Base-by-base conservation (phyloP, 2,888 invertebrate species). In the Heliconius ethilla region DNA sequence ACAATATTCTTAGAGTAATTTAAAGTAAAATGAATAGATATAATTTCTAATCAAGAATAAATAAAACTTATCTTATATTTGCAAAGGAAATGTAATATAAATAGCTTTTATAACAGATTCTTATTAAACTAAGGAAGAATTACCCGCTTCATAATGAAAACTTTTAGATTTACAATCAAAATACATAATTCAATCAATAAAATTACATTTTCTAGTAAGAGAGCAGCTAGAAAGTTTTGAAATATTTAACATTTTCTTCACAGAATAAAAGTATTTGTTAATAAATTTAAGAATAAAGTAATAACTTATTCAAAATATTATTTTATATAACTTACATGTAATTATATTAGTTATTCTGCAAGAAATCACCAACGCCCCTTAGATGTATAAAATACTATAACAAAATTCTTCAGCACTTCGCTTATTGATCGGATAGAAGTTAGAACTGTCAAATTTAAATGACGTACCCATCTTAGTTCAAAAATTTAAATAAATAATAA, bases 361-460 rank as follows among this genome's bases (percentile, higher is more conserved):
- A 25, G 70, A 72, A 55, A n/a, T 29, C 72, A 72, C 33, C 72
- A 59, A 72, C 72, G 72, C 72, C 72, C 72, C 72, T 72, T 37
- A 59, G 37, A 72, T 59, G n/a, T 72, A 72, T 37, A 37, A 59
- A 27, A 15, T 72, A 72, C n/a, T 55, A 33, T 72, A 33, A 37
- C 15, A 15, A 59, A 59, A 59, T 10, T 70, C 29, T 11, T 59
- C 15, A 33, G 15, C 59, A 37, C 33, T 59, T 59, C 59, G 59
- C 55, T 55, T 76, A 76, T 76, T 76, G 76, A 76, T 76, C 66
- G 18, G 22, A 51, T 22, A 25, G 22, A 72, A 76, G 22, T 37
- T 22, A 25, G 13, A 72, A 76, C 65, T 76, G 76, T 76, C 76
- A 76, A 66, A 76, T 65, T 55, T 11, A 55, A 62, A 25, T 76